Conservation (phyloP, 2,113 vertebrate species). For the Pithys albifrons region DNA sequence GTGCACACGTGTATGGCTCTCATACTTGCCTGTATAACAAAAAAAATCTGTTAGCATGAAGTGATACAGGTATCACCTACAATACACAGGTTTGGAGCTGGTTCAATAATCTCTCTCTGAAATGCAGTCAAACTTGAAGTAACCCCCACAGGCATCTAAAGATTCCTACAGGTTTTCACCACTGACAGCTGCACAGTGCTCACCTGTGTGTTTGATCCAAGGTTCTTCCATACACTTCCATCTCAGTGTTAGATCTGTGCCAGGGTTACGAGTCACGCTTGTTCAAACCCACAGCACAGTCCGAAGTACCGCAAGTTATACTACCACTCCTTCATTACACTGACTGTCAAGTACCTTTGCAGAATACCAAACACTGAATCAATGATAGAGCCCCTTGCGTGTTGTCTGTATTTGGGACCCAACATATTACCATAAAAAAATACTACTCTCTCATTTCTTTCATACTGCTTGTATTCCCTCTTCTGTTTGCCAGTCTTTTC, state of each 20-base stretch:
- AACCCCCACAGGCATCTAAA: not conserved
- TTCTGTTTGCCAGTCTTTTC: not conserved
- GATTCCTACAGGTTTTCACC: not conserved
- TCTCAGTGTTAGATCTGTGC: rapidly evolving
- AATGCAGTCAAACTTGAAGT: not conserved
- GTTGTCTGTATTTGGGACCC: not conserved
- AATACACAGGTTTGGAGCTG: not conserved
- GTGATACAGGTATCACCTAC: not conserved
- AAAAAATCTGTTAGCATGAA: not conserved
- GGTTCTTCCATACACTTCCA: not conserved
- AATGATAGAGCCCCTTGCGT: not conserved
- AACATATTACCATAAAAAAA: not conserved
- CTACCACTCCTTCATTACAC: not conserved
- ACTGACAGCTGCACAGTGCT: not conserved
- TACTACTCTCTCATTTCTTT: not conserved
- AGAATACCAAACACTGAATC: not conserved
- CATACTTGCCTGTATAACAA: constrained; percentile 87
- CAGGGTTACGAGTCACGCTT: not conserved
- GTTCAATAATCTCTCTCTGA: not conserved
- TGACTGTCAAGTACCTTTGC: not conserved
- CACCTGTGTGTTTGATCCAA: not conserved
- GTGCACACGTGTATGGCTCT: constrained; percentile 95
- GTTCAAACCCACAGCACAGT: not conserved
- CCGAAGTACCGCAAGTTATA: not conserved
- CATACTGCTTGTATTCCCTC: not conserved